Base-by-base conservation (phyloP, 2,797 vertebrate species). In the Sebastiscus tertius region DNA sequence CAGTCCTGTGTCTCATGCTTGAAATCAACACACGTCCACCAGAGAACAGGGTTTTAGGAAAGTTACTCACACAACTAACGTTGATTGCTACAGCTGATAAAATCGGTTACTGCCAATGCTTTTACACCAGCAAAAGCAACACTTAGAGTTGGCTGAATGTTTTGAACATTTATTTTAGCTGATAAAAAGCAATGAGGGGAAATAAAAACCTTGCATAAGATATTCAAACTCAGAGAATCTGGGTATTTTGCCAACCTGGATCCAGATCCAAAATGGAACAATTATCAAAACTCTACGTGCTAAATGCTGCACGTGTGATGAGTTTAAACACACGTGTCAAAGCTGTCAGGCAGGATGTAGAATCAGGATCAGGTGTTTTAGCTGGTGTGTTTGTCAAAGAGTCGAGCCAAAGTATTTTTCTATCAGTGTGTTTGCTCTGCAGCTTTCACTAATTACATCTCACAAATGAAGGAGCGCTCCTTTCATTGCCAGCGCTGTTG, bases 291-390 rank as follows among this genome's bases (percentile, higher is more conserved):
- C 2, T 18, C 22, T 68, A 0, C 7, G 1, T 1, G 58, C 33
- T 42, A 18, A 39, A 31, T 8, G 13, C 24, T n/a, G 16, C 24
- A 22, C 6, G 6, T 33, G 33, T 62, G 56, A 68, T 46, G 33
- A 14, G 10, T 26, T 61, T 13, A n/a, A 63, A 49, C 46, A 52
- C 12, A 18, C 12, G 1, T 4, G 14, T 33, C 20, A 10, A 54
- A 67, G 63, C 42, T n/a, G 60, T 16, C 54, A 5, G 26, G 56
- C 81, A 33, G 71, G 65, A 64, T 34, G 4, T 6, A 24, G 63
- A 34, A 11, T 6, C 55, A 67, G 62, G 60, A 62, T 7, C 69
- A 29, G 58, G 24, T 59, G 34, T 70, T 80, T 58, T 8, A 60
- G 29, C 61, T 22, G 64, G 14, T 14, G 16, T 33, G 34, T 69